A percentile compares a stretch with the other conserved stretches of the same genome.
phyloP scores from a whole-genome alignment of 2,797 vertebrate species.

The Phalanger gymnotis region DNA sequence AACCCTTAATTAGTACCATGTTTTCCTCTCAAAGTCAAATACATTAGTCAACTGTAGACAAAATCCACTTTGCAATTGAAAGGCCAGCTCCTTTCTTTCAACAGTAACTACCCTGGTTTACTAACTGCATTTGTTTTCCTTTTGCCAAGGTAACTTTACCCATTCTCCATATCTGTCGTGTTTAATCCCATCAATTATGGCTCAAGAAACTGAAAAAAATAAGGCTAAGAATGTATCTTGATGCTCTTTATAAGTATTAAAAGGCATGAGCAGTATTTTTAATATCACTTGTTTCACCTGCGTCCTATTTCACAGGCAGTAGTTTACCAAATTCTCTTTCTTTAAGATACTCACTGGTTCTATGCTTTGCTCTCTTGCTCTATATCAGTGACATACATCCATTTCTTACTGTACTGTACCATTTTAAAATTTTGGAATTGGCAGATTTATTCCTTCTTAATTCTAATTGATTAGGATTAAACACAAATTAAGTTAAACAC shows the following conservation, averaged over 20 bases:
- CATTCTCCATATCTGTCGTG: slow-evolving; percentile 57
- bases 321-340: slow-evolving; percentile 8
- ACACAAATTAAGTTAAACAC: not conserved
- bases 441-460: slow-evolving; percentile 38
- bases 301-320: not conserved
- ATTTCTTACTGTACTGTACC: slow-evolving; percentile 36
- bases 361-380: slow-evolving; percentile 16
- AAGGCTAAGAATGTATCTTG: slow-evolving; percentile 60
- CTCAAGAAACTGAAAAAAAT: slow-evolving; percentile 37
- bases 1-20: slow-evolving; percentile 75
- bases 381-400: not conserved
- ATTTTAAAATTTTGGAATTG: slow-evolving; percentile 6
- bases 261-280: not conserved
- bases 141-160: slow-evolving; percentile 70
- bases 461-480: slow-evolving; percentile 30
- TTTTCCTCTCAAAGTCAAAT: slow-evolving; percentile 76
- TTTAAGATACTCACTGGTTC: slow-evolving; percentile 27
- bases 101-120: slow-evolving; percentile 62
- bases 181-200: slow-evolving; percentile 66
- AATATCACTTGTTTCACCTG: not conserved
- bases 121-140: slow-evolving; percentile 74
- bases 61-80: slow-evolving; percentile 76
- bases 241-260: slow-evolving; percentile 51
- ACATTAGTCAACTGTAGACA: slow-evolving; percentile 71
- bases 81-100: slow-evolving; percentile 72